Evolutionary conservation across 2,888 invertebrate genomes (phyloP), one percentile per base, ranked within the genome.

Genomic region (Acrobasis consociella): DNA sequence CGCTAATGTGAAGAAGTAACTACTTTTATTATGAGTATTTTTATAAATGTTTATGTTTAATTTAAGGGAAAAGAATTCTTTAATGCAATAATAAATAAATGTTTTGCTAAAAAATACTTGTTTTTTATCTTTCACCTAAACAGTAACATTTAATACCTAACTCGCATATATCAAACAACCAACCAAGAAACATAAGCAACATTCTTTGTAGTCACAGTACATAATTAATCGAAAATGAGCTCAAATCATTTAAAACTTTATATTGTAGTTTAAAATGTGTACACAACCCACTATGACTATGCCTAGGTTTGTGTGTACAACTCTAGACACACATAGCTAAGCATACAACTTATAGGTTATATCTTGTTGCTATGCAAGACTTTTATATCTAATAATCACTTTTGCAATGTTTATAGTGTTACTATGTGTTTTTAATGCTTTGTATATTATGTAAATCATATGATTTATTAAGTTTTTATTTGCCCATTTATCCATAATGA

Each of bases 301-400:
- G 75, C 78, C 85, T 13, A 81, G 81, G 79, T 80, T 80, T 78
- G 77, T 83, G 78, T 81, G 78, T 80, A 75, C 78, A 22, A 77
- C 68, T 74, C 70, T 73, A 74, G 11, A 70, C 72, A 77, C 72
- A 64, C 55, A 68, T 66, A 76, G 74, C 78, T 73, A n/a, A 78
- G 78, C 77, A 77, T 80, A 85, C 80, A 82, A 75, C 74, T 80
- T 84, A 82, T 86, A 87, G 86, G 86, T 86, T 87, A 89, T 85
- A 85, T 78, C 71, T 83, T 87, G 89, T 90, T 90, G 86, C 89
- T 86, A 89, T 85, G 90, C 86, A 78, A 87, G 84, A 82, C 81
- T 83, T 78, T 66, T 70, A 76, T 74, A 73, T 71, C 71, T 69
- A 73, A 58, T 49, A 58, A n/a, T 55, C 51, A 37, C 50, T 52